phyloP scores from a whole-genome alignment of 1,140 invertebrate genomes.

The Drosophila sp. region DNA sequence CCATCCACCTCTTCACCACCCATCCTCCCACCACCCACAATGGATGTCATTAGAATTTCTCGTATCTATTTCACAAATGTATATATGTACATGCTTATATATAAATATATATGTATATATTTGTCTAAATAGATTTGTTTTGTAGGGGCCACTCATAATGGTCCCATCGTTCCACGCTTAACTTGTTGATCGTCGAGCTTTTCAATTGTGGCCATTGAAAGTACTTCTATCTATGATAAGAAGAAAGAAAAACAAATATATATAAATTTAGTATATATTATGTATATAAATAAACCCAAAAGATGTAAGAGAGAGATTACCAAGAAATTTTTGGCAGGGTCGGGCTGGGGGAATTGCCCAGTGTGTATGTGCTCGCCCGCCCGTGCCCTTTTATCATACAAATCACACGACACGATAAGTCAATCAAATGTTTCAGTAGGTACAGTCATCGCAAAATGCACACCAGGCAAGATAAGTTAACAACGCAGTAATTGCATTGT shows the following conservation, averaged over 20 bases:
- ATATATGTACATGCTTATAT: background rate
- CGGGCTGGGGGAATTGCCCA: background rate
- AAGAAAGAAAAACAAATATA: background rate
- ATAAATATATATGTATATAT: background rate
- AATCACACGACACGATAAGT: background rate
- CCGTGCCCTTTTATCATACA: conserved; percentile 2
- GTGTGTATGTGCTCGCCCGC: background rate
- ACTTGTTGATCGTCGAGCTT: conserved; percentile 10
- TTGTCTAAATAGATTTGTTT: conserved; percentile 1
- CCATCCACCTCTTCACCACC: background rate
- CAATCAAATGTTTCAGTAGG: background rate
- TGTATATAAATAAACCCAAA: background rate
- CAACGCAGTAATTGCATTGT: no score
- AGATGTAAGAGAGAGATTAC: background rate
- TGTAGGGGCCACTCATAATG: background rate
- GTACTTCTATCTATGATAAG: conserved; percentile 7
- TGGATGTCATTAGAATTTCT: background rate
- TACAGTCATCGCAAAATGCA: background rate
- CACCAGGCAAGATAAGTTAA: background rate
- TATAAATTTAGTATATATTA: no score
- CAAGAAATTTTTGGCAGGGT: background rate
- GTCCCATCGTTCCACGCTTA: conserved; percentile 3
- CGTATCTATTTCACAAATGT: conserved; percentile 4
- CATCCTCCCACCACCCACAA: background rate
- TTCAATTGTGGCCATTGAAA: conserved; percentile 5